Evolutionary conservation across 64 coral and sea anemone genomes (phyloP), one percentile per base, ranked within the genome.

Genomic region (Cladopsammia gracilis): DNA sequence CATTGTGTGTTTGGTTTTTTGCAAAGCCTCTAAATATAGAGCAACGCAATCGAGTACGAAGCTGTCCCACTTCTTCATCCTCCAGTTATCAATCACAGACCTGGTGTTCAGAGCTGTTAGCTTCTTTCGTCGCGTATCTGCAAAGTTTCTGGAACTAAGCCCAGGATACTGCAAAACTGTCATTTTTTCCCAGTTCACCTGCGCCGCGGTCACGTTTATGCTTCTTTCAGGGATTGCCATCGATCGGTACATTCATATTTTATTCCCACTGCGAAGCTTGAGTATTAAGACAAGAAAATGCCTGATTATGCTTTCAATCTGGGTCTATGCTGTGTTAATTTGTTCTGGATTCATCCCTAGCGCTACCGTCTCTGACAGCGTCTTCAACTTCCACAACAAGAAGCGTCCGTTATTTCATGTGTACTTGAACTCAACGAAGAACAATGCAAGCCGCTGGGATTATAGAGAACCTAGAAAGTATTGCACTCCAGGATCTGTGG

Each of bases 171-270:
- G 88, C 62, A 64, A 90, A 64, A 22, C 78, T 6, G 50, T 25
- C 3, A 68, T 90, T 56, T 90, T 67, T 68, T 79, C 73, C 2
- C 46, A 62, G 6, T 78, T 78, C 25, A 66, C 88, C 51, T 90
- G 75, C 24, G 88, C 88, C 5, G 88, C 88, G 5, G 75, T 90
- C 7, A 70, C 61, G 0, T 90, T 90, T 23, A 61, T 54, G 20
- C 76, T 90, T 24, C 75, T 90, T 9, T 16, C 88, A 34, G 88
- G 75, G 19, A 79, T 90, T 34, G 88, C 88, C 13, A 24, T 79
- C 10, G 88, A 90, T 90, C 88, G 88, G 15, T 90, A 90, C 62
- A 11, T 78, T 60, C 88, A 90, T 20, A 90, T 90, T 25, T 11
- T 90, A 4, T 90, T 67, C 54, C 88, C 88, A 20, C 75, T 90